phyloP scores from a whole-genome alignment of 64 coral and sea anemone species.

The Actinia tenebrosa region DNA sequence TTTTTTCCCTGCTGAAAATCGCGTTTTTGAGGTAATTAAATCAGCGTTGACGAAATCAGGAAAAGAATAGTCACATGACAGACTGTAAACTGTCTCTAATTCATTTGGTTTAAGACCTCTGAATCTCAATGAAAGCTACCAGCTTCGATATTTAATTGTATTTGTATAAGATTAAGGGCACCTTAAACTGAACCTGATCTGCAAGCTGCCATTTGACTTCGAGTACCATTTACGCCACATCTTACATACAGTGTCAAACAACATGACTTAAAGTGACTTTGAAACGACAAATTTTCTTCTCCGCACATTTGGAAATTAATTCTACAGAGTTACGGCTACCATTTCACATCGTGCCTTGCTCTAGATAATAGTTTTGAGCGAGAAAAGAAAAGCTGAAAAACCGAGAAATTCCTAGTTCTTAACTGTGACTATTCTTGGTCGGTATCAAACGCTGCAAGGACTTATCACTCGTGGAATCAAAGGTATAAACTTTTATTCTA shows the following conservation, averaged over 20 bases:
- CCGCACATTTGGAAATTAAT: background rate
- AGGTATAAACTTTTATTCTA: background rate
- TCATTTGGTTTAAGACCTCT: background rate
- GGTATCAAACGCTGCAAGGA: background rate
- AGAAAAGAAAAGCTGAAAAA: too few relatives aligned
- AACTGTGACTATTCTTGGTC: background rate
- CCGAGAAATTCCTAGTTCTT: too few relatives aligned
- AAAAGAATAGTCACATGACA: background rate
- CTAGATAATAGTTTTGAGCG: background rate
- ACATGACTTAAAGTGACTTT: background rate
- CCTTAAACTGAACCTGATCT: background rate
- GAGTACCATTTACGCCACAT: background rate
- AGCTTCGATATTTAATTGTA: too few relatives aligned
- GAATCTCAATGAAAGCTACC: background rate
- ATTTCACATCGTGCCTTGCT: background rate
- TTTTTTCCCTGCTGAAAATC: background rate
- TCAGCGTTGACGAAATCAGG: background rate
- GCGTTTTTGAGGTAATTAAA: background rate
- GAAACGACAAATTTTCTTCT: background rate
- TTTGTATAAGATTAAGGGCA: background rate
- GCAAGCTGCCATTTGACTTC: background rate
- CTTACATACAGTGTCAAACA: background rate
- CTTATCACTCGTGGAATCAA: background rate
- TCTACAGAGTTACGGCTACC: background rate
- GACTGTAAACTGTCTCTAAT: background rate